A percentile compares a stretch with the other conserved stretches of the same genome.
These are phyloP conservation scores for Sphyrna mokarran DNA, from an alignment of 2,113 vertebrate genomes.

Conservation along the genomic window DNA sequence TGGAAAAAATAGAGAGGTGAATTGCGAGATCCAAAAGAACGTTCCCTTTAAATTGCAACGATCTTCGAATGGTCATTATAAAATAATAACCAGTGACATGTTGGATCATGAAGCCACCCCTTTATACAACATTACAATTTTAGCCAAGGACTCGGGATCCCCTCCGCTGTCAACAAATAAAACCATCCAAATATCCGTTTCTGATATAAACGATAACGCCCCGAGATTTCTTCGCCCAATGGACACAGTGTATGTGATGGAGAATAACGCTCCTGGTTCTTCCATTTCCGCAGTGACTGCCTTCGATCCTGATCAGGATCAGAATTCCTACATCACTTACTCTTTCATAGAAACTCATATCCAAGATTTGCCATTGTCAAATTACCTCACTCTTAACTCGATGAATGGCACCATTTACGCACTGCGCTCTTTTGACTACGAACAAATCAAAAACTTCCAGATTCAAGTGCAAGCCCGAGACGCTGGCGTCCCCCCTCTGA, in stretches of 20 bases:
- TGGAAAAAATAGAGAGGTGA: background rate
- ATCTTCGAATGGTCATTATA: background rate
- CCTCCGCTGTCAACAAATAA: slow-evolving; percentile 51
- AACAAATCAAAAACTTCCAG: background rate
- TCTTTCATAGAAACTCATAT: slow-evolving; percentile 49
- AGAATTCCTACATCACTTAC: slow-evolving; percentile 55
- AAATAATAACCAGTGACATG: background rate
- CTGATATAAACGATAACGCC: slow-evolving; percentile 56
- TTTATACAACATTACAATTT: slow-evolving; percentile 52
- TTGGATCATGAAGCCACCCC: slow-evolving; percentile 52
- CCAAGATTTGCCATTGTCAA: background rate
- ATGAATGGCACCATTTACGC: slow-evolving; percentile 21
- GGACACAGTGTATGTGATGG: slow-evolving; percentile 49
- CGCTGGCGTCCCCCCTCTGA: slow-evolving; percentile 9
- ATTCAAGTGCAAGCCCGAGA: slow-evolving; percentile 37
- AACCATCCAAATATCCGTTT: slow-evolving; percentile 51
- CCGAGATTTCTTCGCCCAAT: slow-evolving; percentile 51
- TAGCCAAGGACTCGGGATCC: slow-evolving; percentile 49
- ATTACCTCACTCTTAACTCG: slow-evolving; percentile 7
- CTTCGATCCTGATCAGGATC: slow-evolving; percentile 52
- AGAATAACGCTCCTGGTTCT: slow-evolving; percentile 52
- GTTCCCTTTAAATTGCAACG: background rate
- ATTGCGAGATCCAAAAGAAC: background rate
- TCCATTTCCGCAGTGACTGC: slow-evolving; percentile 49
- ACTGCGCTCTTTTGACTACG: slow-evolving; percentile 35